Percentiles rank a stretch among this genome's conserved stretches.
Evolutionary conservation across 2,888 invertebrate species (phyloP).

Genomic region (Zaprionus obscuricornis): DNA sequence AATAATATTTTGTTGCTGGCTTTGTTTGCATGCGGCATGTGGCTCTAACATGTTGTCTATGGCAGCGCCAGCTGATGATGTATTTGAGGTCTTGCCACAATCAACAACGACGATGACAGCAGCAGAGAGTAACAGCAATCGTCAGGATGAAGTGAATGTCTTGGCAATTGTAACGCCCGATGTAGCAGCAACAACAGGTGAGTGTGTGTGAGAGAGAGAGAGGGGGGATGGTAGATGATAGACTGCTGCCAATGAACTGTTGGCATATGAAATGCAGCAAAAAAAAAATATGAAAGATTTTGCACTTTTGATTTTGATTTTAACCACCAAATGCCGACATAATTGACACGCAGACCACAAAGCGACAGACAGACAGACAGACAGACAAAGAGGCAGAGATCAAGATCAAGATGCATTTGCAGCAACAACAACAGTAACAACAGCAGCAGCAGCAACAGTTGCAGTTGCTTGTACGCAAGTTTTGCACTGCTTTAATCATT

Average conservation of each 20-base stretch:
- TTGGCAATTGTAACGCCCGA: conserved; percentile 54
- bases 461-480: background rate
- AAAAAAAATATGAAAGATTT: conserved; percentile 71
- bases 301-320: conserved; percentile 75
- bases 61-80: conserved; percentile 33
- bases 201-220: conserved; percentile 19
- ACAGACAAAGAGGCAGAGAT: conserved; percentile 25
- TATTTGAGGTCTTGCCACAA: conserved; percentile 67
- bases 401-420: conserved; percentile 36
- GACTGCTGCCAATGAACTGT: conserved; percentile 60
- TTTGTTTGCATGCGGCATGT: conserved; percentile 33
- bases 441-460: conserved; percentile 1
- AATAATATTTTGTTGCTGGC: conserved; percentile 68
- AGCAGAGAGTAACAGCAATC: conserved; percentile 41
- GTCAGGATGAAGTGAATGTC: conserved; percentile 71
- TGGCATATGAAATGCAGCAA: conserved; percentile 57
- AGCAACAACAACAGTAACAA: conserved; percentile 35
- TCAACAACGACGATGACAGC: conserved; percentile 25
- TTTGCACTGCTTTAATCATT: background rate
- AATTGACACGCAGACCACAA: conserved; percentile 54
- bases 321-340: conserved; percentile 65
- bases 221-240: background rate
- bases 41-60: conserved; percentile 18
- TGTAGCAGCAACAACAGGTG: conserved; percentile 70
- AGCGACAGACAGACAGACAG: background rate